phyloP scores from a whole-genome alignment of 2,797 vertebrate genomes.

The Kryptolebias ocellatus region DNA sequence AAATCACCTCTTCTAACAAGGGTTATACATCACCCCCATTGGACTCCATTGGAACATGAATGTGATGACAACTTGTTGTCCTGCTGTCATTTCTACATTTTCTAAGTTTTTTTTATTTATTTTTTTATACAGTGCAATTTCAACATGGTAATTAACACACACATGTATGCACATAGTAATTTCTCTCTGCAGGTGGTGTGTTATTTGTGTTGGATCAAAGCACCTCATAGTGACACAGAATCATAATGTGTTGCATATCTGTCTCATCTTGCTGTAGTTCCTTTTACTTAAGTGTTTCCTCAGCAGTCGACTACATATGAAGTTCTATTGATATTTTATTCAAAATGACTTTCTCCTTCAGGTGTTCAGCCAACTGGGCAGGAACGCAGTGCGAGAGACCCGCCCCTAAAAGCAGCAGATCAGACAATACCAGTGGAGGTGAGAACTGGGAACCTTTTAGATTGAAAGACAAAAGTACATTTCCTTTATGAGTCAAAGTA shows the following conservation, averaged over 20 bases:
- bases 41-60: conserved; percentile 69
- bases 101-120: conserved; percentile 9
- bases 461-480: background rate
- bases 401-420: conserved; percentile 98
- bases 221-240: conserved; percentile 49
- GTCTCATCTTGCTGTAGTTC: conserved; percentile 45
- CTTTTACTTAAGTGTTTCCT: conserved; percentile 40
- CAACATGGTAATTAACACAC: conserved; percentile 56
- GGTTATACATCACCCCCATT: conserved; percentile 74
- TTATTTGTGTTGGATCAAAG: conserved; percentile 65
- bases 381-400: conserved; percentile 98
- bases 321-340: conserved; percentile 30
- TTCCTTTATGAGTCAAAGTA: too few relatives aligned
- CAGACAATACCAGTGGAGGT: conserved; percentile 94
- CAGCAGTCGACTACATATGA: conserved; percentile 10
- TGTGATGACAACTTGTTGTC: conserved; percentile 63
- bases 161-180: conserved; percentile 43
- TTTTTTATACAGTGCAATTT: conserved; percentile 57
- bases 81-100: conserved; percentile 47
- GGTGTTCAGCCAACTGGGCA: conserved; percentile 98
- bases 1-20: conserved; percentile 72
- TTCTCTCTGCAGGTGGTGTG: conserved; percentile 60
- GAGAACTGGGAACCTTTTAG: conserved; percentile 66
- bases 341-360: conserved; percentile 76
- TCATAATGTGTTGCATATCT: conserved; percentile 58